Evolutionary conservation across 2,888 invertebrate genomes (phyloP), one percentile per base, ranked within the genome.

Genomic region (Vanessa cardui): DNA sequence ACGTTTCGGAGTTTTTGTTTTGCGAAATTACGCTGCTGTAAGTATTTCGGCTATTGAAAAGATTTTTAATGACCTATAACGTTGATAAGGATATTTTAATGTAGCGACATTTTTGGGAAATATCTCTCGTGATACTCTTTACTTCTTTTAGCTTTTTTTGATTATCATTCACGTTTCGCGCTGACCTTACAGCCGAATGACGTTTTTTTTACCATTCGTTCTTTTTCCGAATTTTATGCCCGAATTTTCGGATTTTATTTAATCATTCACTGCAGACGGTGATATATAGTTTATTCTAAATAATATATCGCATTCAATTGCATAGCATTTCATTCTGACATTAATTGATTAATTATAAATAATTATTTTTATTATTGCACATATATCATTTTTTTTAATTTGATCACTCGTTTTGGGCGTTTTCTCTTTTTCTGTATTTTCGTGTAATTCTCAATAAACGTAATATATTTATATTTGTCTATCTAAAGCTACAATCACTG

Each of bases 1-100:
- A 62, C 58, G 62, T 67, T 72, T 72, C 59, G 66, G 52, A 50
- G 64, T 66, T 65, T 60, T 64, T 69, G 61, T 60, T 62, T 68
- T 60, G 47, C 45, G 60, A 69, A 72, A 72, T 69, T 67, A 69
- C 56, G 56, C 64, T 54, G 58, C 62, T 58, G 62, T 46, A 58
- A 60, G 64, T 72, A 69, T 69, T 68, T 68, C 47, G 65, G 58
- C 64, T 65, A 62, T 71, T 69, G 62, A 69, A 72, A 68, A 65
- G 45, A 64, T 67, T 69, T 64, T 68, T 68, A 72, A 68, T 69
- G 71, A 69, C 64, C 66, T 59, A 67, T 65, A 62, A 68, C 62
- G 64, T 68, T 70, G 68, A 68, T 64, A 63, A 64, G 50, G 18
- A 54, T 60, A 20, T 68, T 64, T 70, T 58, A 44, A 54, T 54